phyloP scores from a whole-genome alignment of 2,113 vertebrate genomes.

The Piprites chloris region DNA sequence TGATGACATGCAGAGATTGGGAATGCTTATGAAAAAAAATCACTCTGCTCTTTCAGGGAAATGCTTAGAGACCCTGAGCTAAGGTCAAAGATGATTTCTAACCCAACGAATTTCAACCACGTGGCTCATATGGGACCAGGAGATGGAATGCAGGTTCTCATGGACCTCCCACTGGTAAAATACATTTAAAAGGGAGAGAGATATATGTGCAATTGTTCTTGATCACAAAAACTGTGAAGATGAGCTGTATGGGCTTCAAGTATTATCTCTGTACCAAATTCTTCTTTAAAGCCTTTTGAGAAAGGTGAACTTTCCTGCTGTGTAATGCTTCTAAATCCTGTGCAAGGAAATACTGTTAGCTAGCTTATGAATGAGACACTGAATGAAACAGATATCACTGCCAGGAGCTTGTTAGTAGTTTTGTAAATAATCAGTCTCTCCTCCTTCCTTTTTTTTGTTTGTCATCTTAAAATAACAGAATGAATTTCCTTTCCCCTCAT shows the following conservation, averaged over 20 bases:
- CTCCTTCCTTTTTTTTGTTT: constrained; percentile 68
- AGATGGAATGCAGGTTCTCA: constrained; percentile 97
- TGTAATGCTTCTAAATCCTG: background rate
- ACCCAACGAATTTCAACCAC: constrained; percentile 98
- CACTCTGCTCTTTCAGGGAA: constrained; percentile 75
- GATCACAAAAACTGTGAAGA: background rate
- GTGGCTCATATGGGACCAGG: constrained; percentile 99
- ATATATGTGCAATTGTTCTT: background rate
- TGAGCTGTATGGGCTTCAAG: background rate
- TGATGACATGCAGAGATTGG: background rate
- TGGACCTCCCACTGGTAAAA: constrained; percentile 96
- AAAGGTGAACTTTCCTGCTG: background rate
- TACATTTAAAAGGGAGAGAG: background rate
- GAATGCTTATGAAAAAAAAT: background rate
- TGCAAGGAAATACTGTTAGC: background rate
- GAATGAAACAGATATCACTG: background rate
- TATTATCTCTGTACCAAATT: background rate
- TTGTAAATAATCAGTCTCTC: constrained; percentile 57
- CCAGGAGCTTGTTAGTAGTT: constrained; percentile 10
- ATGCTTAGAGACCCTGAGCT: constrained; percentile 95
- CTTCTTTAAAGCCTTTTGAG: background rate
- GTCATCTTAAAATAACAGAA: constrained; percentile 72
- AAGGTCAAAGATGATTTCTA: constrained; percentile 94
- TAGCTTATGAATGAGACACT: background rate
- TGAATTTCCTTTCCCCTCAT: constrained; percentile 79